phyloP scores from a whole-genome alignment of 2,888 invertebrate genomes.

The Mellilla xanthometata region DNA sequence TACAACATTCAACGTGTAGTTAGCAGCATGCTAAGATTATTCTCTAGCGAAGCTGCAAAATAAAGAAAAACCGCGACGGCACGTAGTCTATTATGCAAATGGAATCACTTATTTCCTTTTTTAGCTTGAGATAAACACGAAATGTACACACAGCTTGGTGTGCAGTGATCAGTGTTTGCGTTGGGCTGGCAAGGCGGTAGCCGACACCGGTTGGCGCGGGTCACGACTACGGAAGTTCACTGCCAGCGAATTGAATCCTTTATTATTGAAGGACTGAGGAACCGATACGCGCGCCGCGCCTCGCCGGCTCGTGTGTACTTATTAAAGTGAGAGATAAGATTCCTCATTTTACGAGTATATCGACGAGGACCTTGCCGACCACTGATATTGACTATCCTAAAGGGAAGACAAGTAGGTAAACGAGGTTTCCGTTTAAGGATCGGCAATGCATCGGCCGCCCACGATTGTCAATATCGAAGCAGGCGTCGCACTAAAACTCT shows the following conservation, averaged over 20 bases:
- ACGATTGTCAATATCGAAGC: conserved; percentile 63
- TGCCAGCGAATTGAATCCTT: conserved; percentile 52
- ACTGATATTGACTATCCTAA: conserved; percentile 63
- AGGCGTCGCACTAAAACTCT: conserved; percentile 69
- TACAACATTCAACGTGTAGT: conserved; percentile 45
- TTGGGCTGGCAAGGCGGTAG: conserved; percentile 34
- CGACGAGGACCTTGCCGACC: conserved; percentile 56
- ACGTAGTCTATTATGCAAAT: conserved; percentile 64
- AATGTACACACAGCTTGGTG: conserved; percentile 26
- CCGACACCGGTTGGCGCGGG: conserved; percentile 40
- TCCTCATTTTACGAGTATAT: conserved; percentile 53
- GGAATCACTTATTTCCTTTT: conserved; percentile 64
- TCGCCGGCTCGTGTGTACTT: conserved; percentile 40
- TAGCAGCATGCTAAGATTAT: conserved; percentile 43
- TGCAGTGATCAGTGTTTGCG: conserved; percentile 54
- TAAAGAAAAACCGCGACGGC: conserved; percentile 57
- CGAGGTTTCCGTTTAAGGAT: conserved; percentile 68
- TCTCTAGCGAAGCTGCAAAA: conserved; percentile 48
- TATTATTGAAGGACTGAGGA: conserved; percentile 49
- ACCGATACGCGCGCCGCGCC: conserved; percentile 36
- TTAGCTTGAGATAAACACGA: conserved; percentile 47
- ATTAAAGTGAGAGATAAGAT: conserved; percentile 54
- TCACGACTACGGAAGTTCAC: conserved; percentile 66
- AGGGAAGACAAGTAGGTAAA: conserved; percentile 76
- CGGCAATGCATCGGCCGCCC: conserved; percentile 76